Evolutionary conservation across 2,113 vertebrate genomes (phyloP), one percentile per base, ranked within the genome.

Genomic region (Otis tarda): DNA sequence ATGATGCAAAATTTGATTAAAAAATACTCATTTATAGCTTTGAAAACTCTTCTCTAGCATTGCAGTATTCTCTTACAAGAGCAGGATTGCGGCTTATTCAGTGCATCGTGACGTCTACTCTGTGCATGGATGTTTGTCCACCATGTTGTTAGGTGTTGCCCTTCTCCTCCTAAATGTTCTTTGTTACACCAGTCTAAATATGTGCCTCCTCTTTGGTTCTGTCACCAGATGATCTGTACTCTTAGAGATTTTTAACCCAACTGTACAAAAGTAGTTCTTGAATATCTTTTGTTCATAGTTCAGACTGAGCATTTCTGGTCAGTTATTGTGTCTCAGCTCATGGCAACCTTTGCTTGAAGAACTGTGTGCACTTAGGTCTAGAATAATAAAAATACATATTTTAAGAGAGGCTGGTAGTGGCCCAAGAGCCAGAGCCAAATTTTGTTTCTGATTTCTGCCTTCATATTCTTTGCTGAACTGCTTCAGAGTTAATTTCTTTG

Each of bases 401-500:
- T 94, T 84, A 71, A 91, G 74, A 86, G 83, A 84, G 30, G 17
- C 65, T 95, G 93, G 57, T 89, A 79, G 61, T 91, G 82, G 81
- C 84, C 90, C 81, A 87, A 95, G 50, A 95, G 53, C 37, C 45
- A 47, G 50, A 90, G 82, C 94, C 87, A 93, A 91, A 80, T 83
- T 84, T 41, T 90, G 31, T 50, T 91, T 92, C 69, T 93, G 53
- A 65, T 94, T 92, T 95, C 67, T 95, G 77, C 47, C 45, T 84
- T 81, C 65, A 30, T 81, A 71, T 89, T 56, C 35, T 88, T 88
- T 90, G 74, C 90, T 73, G 76, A 93, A 75, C 69, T 57, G 89
- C 80, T 89, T 86, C 69, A 80, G 91, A 89, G 53, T 96, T 96
- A 93, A 96, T 95, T 93, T 94, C 22, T 93, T 94, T 84, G 80